Conservation (phyloP, 1,140 invertebrate species). For the Aphelenchoides fujianensis region DNA sequence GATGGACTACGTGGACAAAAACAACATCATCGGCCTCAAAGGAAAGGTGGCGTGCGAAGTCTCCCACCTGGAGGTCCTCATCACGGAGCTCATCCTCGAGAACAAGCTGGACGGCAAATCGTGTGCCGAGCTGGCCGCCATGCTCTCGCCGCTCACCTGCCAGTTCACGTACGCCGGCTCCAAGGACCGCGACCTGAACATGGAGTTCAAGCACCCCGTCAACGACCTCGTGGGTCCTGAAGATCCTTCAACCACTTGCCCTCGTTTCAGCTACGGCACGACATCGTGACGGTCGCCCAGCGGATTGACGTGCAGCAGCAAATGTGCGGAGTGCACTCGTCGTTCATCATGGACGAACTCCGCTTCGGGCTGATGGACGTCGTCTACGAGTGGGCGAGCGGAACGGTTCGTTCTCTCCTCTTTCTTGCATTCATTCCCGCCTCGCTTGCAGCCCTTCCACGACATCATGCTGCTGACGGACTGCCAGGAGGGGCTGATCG, state of each 20-base stretch:
- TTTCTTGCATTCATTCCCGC: too few relatives aligned
- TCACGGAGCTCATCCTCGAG: conserved; percentile 90
- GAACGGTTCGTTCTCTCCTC: conserved; percentile 72
- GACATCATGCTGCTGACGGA: conserved; percentile 88
- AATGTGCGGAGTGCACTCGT: conserved; percentile 64
- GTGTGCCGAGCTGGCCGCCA: conserved; percentile 80
- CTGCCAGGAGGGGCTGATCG: conserved; percentile 95
- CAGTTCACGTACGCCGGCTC: conserved; percentile 71
- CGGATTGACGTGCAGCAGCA: conserved; percentile 65
- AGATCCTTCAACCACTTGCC: conserved; percentile 23
- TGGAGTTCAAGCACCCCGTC: conserved; percentile 13
- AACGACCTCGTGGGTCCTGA: background rate
- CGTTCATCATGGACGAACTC: conserved; percentile 69
- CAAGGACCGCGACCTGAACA: background rate
- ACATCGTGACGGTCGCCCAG: conserved; percentile 66
- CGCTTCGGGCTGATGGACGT: conserved; percentile 88
- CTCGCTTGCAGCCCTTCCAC: conserved; percentile 78
- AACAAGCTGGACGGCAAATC: conserved; percentile 73
- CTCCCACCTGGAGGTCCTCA: conserved; percentile 66
- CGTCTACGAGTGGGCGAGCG: conserved; percentile 84
- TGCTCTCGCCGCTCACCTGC: conserved; percentile 64
- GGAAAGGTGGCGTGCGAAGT: conserved; percentile 92
- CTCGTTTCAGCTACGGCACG: conserved; percentile 65
- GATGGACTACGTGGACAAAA: conserved; percentile 71
- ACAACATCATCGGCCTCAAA: conserved; percentile 75